Evolutionary conservation across 1,140 invertebrate genomes (phyloP).

Genomic region (Trigoniulus corallinus): DNA sequence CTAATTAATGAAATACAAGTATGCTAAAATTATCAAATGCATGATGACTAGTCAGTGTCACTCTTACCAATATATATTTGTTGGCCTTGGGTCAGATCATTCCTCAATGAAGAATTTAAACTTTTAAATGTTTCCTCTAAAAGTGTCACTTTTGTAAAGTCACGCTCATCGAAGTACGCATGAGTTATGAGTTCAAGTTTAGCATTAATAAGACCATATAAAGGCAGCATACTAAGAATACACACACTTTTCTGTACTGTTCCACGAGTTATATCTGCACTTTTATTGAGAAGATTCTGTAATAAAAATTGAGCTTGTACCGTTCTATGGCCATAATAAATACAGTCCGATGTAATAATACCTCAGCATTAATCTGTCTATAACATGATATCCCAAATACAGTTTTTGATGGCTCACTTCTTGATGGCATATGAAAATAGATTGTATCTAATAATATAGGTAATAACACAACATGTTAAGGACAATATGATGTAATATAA

Average conservation of each 20-base stretch:
- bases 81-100: conserved; percentile 43
- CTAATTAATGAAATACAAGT: too few species aligned
- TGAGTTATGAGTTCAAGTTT: conserved; percentile 92
- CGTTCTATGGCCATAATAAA: not conserved
- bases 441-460: conserved; percentile 53
- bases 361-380: conserved; percentile 88
- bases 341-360: conserved; percentile 29
- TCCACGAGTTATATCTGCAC: conserved; percentile 92
- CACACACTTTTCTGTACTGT: conserved; percentile 89
- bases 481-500: too few species aligned
- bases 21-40: not conserved
- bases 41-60: not conserved
- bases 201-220: conserved; percentile 80
- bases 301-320: not conserved
- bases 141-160: conserved; percentile 47
- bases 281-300: conserved; percentile 76
- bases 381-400: conserved; percentile 96
- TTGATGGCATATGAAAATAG: conserved; percentile 86
- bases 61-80: conserved; percentile 62
- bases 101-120: conserved; percentile 61
- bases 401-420: conserved; percentile 61
- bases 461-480: not conserved
- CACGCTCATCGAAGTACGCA: conserved; percentile 90
- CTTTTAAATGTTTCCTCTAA: conserved; percentile 85
- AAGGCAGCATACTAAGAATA: conserved; percentile 67